Percentiles rank a stretch among this genome's conserved stretches.
Conservation (phyloP, 2,113 vertebrate species). For the Nothocercus julius region DNA sequence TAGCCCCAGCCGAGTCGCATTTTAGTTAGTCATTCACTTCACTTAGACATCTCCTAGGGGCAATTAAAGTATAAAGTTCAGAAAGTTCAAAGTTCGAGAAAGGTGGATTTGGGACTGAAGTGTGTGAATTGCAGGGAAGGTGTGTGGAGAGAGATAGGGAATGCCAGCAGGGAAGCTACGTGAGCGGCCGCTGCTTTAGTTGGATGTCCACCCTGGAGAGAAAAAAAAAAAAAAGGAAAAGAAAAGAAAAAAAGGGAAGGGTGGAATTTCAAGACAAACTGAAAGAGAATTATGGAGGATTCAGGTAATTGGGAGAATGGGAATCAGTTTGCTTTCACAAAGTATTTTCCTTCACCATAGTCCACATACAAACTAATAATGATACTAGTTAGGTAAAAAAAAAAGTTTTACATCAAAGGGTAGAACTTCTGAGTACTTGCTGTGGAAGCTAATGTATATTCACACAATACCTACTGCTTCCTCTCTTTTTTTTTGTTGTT, state of each 20-base stretch:
- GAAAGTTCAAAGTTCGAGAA: neutral
- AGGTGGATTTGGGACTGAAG: neutral
- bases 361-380: neutral
- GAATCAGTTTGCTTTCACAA: neutral
- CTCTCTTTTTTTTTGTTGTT: neutral
- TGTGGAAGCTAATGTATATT: neutral
- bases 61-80: conserved; percentile 28
- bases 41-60: conserved; percentile 22
- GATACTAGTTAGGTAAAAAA: neutral
- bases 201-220: neutral
- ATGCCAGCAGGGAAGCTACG: neutral
- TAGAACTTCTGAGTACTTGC: neutral
- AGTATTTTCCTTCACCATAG: neutral
- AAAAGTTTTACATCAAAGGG: neutral
- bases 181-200: neutral
- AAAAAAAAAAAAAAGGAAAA: too few species aligned
- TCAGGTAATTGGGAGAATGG: neutral
- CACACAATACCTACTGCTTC: neutral
- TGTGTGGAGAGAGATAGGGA: neutral
- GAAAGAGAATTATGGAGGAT: neutral
- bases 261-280: neutral
- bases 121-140: neutral
- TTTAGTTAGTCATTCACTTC: neutral
- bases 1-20: neutral
- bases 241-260: neutral